Evolutionary conservation across 92 coral and sea anemone genomes (phyloP), one percentile per base, ranked within the genome.

Genomic region (Actinernus sp.): DNA sequence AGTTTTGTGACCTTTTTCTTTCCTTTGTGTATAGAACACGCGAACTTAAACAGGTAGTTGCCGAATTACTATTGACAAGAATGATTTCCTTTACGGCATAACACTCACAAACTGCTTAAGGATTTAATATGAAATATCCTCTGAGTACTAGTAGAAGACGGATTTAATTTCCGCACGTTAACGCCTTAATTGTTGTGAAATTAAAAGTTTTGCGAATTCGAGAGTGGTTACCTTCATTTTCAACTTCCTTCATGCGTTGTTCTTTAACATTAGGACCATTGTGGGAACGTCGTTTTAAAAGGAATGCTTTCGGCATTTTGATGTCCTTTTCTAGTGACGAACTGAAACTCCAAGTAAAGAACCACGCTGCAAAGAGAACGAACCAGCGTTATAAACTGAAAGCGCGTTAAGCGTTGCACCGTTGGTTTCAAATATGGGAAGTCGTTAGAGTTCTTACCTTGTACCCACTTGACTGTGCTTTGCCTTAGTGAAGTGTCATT

Each of bases 281-380:
- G 8, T 48, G 18, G 12, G 84, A 47, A 33, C 71, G 69, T 18
- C 91, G 71, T 63, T 78, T 85, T 23, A 85, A 54, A 26, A 85
- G 76, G 27, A 85, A 85, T 10, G 91, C 63, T 65, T 85, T 85
- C 18, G 91, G 91, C 91, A 85, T 85, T 63, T 61, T 74, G 36
- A 29, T 36, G 41, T 7, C 41, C 14, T 36, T 36, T 36, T 36
- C 41, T 7, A 36, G 41, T 6, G 14, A 6, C 14, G 41, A 6
- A 14, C 14, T 34, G n/a, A n/a, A n/a, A n/a, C n/a, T n/a, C n/a
- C n/a, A n/a, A n/a, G n/a, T n/a, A n/a, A n/a, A n/a, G n/a, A n/a
- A n/a, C n/a, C n/a, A n/a, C 19, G 24, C 49, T 63, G 41, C 20
- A 16, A 18, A 9, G 59, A 27, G 27, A 53, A 27, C 59, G 68